Base-by-base conservation (phyloP, 2,113 vertebrate genomes). In the Oreochromis spilurus region DNA sequence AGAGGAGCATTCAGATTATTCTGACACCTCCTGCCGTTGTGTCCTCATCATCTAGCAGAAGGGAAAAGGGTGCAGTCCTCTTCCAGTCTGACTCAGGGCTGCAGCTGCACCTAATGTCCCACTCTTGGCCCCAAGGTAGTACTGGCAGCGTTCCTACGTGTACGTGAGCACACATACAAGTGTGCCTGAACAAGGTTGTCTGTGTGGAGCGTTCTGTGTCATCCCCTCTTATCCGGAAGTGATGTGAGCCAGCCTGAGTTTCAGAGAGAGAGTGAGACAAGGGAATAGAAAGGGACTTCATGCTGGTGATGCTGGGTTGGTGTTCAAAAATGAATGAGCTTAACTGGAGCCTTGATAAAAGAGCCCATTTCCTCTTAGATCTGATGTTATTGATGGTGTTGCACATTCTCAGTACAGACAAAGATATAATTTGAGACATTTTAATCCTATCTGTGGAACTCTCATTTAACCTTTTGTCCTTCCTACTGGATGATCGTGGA, bases 201-300 rank as follows among this genome's bases (percentile, higher is more conserved):
- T 93, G 87, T 92, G 89, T 88, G 89, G 82, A 80, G 78, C 77
- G 80, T 16, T 90, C 82, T 93, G 81, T 88, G 4, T 81, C 48
- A 9, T 52, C 79, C 6, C 43, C 77, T 70, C 85, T 78, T 36
- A 53, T 82, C 88, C 83, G 88, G 94, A 95, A 93, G 93, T 88
- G 88, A 84, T 75, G 72, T 6, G 84, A 92, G 92, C 82, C 89
- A 93, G 90, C 83, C 43, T 54, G 57, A 65, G 83, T 29, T 57
- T 67, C 93, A 87, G 81, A 81, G 67, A 75, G 50, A 54, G 62
- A 8, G 31, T 1, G 70, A 16, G 45, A 54, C 50, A 7, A 21
- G 17, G 79, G 84, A 84, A 92, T 65, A 90, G 84, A 93, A 92
- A 77, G 81, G 38, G 2, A 31, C 91, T 95, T 95, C 93, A 91